Conservation (phyloP, 2,888 invertebrate species). For the Andrena fulva region DNA sequence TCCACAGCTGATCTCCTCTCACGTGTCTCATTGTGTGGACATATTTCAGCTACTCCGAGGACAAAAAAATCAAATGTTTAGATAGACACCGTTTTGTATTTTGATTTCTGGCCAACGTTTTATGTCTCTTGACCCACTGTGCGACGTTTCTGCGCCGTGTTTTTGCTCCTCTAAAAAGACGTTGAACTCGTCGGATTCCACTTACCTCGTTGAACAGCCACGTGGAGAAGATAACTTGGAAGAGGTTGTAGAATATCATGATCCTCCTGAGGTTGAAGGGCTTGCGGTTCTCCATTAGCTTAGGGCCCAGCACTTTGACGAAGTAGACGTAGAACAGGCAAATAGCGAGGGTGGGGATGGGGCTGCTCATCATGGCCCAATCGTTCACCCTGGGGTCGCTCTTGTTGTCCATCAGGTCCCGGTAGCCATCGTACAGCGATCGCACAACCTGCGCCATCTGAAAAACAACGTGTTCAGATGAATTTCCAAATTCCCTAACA, state of each 20-base stretch:
- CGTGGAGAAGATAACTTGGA: conserved; percentile 92
- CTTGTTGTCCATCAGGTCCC: conserved; percentile 93
- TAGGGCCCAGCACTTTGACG: conserved; percentile 92
- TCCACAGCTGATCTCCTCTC: no score
- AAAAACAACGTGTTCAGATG: conserved; percentile 37
- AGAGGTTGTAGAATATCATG: conserved; percentile 93
- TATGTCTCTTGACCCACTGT: background rate
- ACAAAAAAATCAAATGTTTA: no score
- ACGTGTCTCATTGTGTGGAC: no score
- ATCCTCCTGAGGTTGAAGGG: conserved; percentile 91
- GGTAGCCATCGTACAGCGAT: conserved; percentile 88
- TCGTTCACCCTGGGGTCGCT: conserved; percentile 93
- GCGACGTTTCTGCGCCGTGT: background rate
- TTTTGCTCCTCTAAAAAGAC: background rate
- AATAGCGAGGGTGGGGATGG: conserved; percentile 91
- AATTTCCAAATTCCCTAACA: background rate
- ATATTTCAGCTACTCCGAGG: no score
- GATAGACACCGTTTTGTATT: no score
- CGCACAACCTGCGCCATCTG: conserved; percentile 87
- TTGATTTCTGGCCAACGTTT: background rate
- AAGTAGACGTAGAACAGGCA: conserved; percentile 91
- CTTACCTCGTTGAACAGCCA: conserved; percentile 91
- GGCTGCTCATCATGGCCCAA: conserved; percentile 93
- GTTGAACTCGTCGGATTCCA: conserved; percentile 16
- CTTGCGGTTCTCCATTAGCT: conserved; percentile 94